Evolutionary conservation across 92 coral and sea anemone genomes (phyloP).

Genomic region (Chrysogorgia sp.): DNA sequence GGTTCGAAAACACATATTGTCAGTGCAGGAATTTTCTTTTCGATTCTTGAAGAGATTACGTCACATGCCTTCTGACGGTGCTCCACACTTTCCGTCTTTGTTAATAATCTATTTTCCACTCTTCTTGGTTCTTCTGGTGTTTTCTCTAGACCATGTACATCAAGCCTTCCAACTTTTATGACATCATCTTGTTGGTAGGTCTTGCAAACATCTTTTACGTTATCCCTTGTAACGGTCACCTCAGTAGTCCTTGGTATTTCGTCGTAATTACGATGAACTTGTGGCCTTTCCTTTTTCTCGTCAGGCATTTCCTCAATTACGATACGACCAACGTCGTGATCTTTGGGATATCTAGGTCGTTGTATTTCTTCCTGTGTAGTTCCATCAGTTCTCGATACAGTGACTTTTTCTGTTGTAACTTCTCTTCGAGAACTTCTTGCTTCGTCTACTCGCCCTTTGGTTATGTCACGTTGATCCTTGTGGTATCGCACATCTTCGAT

Average conservation of each 20-base stretch:
- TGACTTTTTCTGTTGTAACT: conserved; percentile 32
- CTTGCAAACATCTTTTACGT: background rate
- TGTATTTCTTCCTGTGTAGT: background rate
- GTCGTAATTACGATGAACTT: background rate
- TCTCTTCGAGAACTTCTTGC: background rate
- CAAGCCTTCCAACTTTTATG: background rate
- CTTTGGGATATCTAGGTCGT: conserved; percentile 10
- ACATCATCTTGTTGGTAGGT: background rate
- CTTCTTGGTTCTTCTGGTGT: conserved; percentile 2
- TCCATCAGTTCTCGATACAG: conserved; percentile 22
- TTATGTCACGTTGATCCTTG: conserved; percentile 9
- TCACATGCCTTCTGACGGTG: background rate
- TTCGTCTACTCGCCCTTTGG: conserved; percentile 13
- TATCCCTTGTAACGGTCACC: background rate
- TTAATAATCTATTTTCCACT: background rate
- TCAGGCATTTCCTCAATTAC: conserved; percentile 29
- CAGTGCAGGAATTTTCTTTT: background rate
- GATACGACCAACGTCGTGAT: conserved; percentile 34
- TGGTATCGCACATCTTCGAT: background rate
- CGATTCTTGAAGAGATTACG: background rate
- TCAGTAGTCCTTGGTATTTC: background rate
- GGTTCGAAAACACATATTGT: no score
- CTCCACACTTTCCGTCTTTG: background rate
- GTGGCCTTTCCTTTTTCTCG: background rate
- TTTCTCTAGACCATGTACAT: background rate